Base-by-base conservation (phyloP, 2,113 vertebrate genomes). In the Pelmatolapia mariae region DNA sequence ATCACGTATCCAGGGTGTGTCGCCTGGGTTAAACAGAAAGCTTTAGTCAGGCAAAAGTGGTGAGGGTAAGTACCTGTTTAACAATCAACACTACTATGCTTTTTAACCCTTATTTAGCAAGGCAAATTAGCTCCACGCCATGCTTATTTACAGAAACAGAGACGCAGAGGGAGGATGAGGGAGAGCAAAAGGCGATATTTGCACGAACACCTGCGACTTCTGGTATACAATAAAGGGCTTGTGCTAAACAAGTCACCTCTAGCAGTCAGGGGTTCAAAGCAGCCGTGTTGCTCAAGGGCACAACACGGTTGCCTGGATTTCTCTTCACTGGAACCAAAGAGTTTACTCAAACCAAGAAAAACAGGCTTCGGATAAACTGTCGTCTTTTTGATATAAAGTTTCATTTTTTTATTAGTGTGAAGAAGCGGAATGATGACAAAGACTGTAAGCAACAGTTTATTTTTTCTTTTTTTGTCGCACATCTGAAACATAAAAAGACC, bases 101-200 rank as follows among this genome's bases (percentile, higher is more conserved):
- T 86, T 71, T 86, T 71, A 88, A 91, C 91, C 86, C 89, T 61
- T 91, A 86, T 94, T 94, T 93, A 92, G 86, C 86, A 86, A 92
- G 50, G 66, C 92, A 93, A 93, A 94, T 93, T 53, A 16, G 8
- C 81, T 68, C 43, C 38, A 63, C 26, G 6, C 50, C 31, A 8
- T 12, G 52, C 33, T 4, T 84, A 81, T 86, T 89, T 59, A 78
- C 83, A 79, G 78, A 31, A 52, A 52, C 53, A 19, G 86, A 85
- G 68, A 2, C 8, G 22, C 29, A 19, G 33, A 56, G 36, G 81
- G 86, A 66, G 54, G 76, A 13, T 50, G 73, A 50, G 73, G 45
- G 45, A 50, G 15, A 19, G 43, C 4, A 47, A 78, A 26, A 26
- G 8, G 82, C 16, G 18, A 19, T 68, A 56, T 52, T 71, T 57